Conservation (phyloP, 2,888 invertebrate species). For the Ypsolopha sequella region DNA sequence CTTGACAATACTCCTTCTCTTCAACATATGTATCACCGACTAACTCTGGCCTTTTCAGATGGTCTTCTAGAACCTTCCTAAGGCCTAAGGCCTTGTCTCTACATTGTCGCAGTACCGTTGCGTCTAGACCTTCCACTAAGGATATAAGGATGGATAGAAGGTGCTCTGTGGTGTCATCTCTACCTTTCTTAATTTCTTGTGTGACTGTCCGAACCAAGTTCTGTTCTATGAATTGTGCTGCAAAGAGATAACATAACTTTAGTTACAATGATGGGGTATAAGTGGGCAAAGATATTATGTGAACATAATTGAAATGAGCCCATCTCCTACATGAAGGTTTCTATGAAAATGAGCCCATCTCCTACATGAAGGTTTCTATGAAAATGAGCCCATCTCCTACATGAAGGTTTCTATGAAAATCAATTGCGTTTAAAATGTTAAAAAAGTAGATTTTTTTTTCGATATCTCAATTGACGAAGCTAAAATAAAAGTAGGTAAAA, state of each 20-base stretch:
- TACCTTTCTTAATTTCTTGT: conserved; percentile 22
- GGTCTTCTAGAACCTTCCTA: conserved; percentile 24
- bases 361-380: too few relatives aligned
- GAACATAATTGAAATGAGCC: too few relatives aligned
- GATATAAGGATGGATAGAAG: conserved; percentile 32
- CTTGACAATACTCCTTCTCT: conserved; percentile 36
- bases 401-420: too few relatives aligned
- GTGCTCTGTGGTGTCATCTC: conserved; percentile 39
- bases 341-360: too few relatives aligned
- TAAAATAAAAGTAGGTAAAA: too few relatives aligned
- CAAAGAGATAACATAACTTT: neutral
- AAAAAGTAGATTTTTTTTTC: too few relatives aligned
- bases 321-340: too few relatives aligned
- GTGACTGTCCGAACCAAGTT: conserved; percentile 31
- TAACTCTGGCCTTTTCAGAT: conserved; percentile 28
- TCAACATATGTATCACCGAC: conserved; percentile 29
- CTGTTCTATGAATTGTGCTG: conserved; percentile 15
- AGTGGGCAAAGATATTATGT: too few relatives aligned
- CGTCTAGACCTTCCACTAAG: conserved; percentile 23
- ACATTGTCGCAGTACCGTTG: conserved; percentile 26
- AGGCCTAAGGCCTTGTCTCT: conserved; percentile 25
- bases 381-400: too few relatives aligned
- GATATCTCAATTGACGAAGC: too few relatives aligned
- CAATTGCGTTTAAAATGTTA: too few relatives aligned
- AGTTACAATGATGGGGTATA: too few relatives aligned